A percentile compares a stretch with the other conserved stretches of the same genome.
These are phyloP conservation scores for Hippocampus abdominalis DNA, from an alignment of 2,113 vertebrate species.

Conservation along the genomic window DNA sequence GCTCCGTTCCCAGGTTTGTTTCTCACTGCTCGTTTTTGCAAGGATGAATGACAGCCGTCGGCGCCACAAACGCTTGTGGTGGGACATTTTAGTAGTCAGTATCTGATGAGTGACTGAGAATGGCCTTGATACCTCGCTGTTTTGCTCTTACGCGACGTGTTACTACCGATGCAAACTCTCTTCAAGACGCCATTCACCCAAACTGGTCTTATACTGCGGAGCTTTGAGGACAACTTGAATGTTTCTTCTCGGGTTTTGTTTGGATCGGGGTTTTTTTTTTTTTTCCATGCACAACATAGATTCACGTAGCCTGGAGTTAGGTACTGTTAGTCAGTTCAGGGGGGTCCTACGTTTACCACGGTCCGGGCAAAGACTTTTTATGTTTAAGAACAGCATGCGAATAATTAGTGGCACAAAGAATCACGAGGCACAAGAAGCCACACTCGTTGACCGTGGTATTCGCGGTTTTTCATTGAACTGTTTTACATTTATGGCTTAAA, in stretches of 20 bases:
- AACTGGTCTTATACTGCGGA: conserved; percentile 61
- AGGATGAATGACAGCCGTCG: conserved; percentile 66
- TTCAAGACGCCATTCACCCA: conserved; percentile 55
- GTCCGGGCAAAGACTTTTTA: not conserved
- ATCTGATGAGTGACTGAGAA: conserved; percentile 70
- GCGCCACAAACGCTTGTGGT: conserved; percentile 52
- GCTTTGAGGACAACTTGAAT: conserved; percentile 72
- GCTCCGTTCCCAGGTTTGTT: conserved; percentile 41
- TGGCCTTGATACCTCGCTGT: conserved; percentile 67
- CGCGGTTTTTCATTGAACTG: no score
- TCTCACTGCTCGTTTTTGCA: conserved; percentile 44
- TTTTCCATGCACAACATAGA: conserved; percentile 35
- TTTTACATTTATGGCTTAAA: not conserved
- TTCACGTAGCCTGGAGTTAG: conserved; percentile 41
- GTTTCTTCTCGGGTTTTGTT: conserved; percentile 53
- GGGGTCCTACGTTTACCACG: not conserved
- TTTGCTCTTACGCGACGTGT: conserved; percentile 64
- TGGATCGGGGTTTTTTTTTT: conserved; percentile 27
- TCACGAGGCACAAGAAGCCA: not conserved
- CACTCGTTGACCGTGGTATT: not conserved
- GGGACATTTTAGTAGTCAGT: conserved; percentile 65
- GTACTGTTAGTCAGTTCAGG: conserved; percentile 33
- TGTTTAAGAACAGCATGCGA: no score
- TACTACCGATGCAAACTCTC: conserved; percentile 62
- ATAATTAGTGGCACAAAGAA: not conserved